A percentile compares a stretch with the other conserved stretches of the same genome.
Conservation (phyloP, 2,797 vertebrate species). For the Peromyscus aztecus region DNA sequence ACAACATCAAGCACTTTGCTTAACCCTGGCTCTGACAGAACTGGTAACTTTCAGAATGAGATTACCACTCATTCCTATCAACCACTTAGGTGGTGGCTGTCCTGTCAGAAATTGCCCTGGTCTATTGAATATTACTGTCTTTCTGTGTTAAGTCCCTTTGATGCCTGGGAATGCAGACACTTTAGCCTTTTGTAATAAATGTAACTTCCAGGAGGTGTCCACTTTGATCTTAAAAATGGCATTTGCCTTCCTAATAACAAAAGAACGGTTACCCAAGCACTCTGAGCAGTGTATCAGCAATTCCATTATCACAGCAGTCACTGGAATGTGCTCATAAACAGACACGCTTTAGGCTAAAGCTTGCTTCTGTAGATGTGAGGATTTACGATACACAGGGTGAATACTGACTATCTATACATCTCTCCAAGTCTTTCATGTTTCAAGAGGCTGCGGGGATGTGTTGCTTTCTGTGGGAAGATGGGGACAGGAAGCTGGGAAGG, state of each 20-base stretch:
- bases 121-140: not conserved
- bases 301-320: conserved; percentile 38
- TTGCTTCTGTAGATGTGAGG: conserved; percentile 31
- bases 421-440: conserved; percentile 33
- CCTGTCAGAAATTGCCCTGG: conserved; percentile 36
- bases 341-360: conserved; percentile 62
- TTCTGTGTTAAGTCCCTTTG: conserved; percentile 68
- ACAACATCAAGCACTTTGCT: not conserved
- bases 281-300: conserved; percentile 17
- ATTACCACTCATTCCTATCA: conserved; percentile 13
- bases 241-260: conserved; percentile 68
- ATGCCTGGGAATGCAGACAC: conserved; percentile 59
- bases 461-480: not conserved
- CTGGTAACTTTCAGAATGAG: conserved; percentile 71
- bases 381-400: not conserved
- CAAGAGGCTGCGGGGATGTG: not conserved
- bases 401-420: not conserved
- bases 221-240: conserved; percentile 75
- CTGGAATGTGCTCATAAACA: conserved; percentile 54
- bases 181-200: conserved; percentile 50
- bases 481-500: not conserved
- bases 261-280: conserved; percentile 62
- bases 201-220: conserved; percentile 69
- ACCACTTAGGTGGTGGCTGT: not conserved
- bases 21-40: not conserved